phyloP scores from a whole-genome alignment of 2,113 vertebrate genomes.

The Sapayoa aenigma region DNA sequence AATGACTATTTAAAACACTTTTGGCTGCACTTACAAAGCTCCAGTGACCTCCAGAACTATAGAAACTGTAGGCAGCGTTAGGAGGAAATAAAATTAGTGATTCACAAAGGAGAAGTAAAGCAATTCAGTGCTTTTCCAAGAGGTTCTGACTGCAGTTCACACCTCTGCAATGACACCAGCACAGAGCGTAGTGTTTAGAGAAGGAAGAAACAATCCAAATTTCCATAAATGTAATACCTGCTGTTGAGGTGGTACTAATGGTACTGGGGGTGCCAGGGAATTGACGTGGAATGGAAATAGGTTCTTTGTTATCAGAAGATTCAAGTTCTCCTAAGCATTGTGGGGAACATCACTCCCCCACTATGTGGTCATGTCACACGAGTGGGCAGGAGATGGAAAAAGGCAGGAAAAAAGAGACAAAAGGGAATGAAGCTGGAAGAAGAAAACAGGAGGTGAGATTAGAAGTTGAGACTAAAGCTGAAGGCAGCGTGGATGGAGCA shows the following conservation, averaged over 20 bases:
- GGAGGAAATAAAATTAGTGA: conserved; percentile 48
- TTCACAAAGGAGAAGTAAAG: conserved; percentile 1
- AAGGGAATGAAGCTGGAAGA: not conserved
- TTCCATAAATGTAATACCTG: not conserved
- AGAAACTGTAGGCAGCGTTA: not conserved
- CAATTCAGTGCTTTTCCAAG: conserved; percentile 24
- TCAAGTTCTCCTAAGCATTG: not conserved
- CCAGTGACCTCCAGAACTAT: conserved; percentile 40
- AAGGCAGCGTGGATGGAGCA: not conserved
- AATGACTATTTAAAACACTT: conserved; percentile 46
- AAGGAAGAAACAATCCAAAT: not conserved
- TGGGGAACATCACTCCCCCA: not conserved
- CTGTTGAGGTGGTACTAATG: not conserved
- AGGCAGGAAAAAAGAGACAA: not conserved
- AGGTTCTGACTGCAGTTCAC: not conserved
- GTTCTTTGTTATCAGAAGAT: not conserved
- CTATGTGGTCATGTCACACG: not conserved
- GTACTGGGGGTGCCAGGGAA: not conserved
- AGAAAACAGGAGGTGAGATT: not conserved
- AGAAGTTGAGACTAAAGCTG: conserved; percentile 1
- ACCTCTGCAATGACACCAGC: not conserved
- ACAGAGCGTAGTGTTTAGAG: not conserved
- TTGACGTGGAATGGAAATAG: not conserved
- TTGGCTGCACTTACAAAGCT: conserved; percentile 47
- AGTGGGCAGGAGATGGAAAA: not conserved